Base-by-base conservation (phyloP, 2,113 vertebrate species). In the Pampusana beccarii region DNA sequence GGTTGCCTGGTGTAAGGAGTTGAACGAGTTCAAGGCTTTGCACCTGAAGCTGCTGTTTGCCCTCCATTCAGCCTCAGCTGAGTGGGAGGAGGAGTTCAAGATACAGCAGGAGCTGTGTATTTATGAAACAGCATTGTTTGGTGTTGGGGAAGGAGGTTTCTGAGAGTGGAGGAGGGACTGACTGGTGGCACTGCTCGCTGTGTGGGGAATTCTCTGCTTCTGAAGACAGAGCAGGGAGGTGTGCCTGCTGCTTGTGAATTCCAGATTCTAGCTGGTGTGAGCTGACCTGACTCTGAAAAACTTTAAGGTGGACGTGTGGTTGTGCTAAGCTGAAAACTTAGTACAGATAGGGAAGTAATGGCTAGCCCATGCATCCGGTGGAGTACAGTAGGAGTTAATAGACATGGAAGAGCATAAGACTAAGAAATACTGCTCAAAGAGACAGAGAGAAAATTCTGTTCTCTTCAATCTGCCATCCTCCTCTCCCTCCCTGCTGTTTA, bases 21-120 rank as follows among this genome's bases (percentile, higher is more conserved):
- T 2, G 2, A 48, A 50, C 0, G 4, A 67, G 11, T 72, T 44
- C 69, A 24, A 80, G 62, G 60, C 38, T 28, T 74, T 36, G 16
- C 2, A 3, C 34, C 21, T 71, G 34, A 88, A 78, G 56, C 44
- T 90, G 24, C 15, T 88, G 16, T 90, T 72, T 2, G 1, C 28
- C 28, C 25, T 50, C 21, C 0, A 0, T 31, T 73, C 50, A 56
- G 18, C 8, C 8, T 64, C 51, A 18, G 3, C 0, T 79, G 14
- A 11, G 34, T 56, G 33, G 34, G 44, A 71, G 50, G 60, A 65
- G 11, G 26, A 6, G 15, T 77, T 62, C 19, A 57, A 69, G 54
- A 8, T 31, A 11, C 12, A 24, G 15, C 24, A 19, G 34, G 34
- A 80, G 60, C 44, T 4, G 0, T 60, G 25, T 29, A 4, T 70